phyloP scores from a whole-genome alignment of 2,888 invertebrate genomes.

The Netelia virgata region DNA sequence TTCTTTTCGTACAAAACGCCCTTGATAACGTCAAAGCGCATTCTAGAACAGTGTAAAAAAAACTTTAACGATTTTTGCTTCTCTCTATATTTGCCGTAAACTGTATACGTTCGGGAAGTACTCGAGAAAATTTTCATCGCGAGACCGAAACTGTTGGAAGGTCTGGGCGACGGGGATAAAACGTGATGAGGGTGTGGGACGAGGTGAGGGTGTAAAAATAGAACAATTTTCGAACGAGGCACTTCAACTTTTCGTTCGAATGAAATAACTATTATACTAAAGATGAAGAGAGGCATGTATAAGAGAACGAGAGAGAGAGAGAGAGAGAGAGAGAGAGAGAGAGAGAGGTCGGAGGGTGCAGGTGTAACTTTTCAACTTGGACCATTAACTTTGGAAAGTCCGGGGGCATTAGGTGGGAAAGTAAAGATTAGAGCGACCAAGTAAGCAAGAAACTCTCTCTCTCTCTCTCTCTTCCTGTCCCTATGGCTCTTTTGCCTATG shows the following conservation, averaged over 20 bases:
- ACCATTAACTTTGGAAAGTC: slow-evolving; percentile 60
- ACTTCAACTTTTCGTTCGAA: slow-evolving; percentile 42
- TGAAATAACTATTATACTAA: slow-evolving; percentile 54
- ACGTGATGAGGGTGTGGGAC: neutral
- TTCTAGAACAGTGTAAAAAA: too few relatives aligned
- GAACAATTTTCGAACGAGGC: slow-evolving; percentile 25
- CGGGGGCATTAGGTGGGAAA: slow-evolving; percentile 7
- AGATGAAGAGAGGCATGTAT: neutral
- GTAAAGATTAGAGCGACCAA: slow-evolving; percentile 35
- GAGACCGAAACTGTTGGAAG: neutral
- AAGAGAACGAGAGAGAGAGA: neutral
- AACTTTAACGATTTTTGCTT: too few relatives aligned
- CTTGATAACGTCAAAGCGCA: too few relatives aligned
- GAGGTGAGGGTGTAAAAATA: neutral
- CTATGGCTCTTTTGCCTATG: slow-evolving; percentile 15
- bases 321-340: slow-evolving; percentile 9
- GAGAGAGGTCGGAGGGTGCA: slow-evolving; percentile 10
- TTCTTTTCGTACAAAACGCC: too few relatives aligned
- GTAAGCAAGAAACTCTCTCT: slow-evolving; percentile 11
- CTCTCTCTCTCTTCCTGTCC: too few relatives aligned
- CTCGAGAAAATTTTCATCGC: neutral
- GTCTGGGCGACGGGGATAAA: neutral
- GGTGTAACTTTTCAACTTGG: slow-evolving; percentile 64
- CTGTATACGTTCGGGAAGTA: too few relatives aligned
- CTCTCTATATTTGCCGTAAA: too few relatives aligned